Evolutionary conservation across 2,888 invertebrate species (phyloP).

Genomic region (Pseudococcus longispinus): DNA sequence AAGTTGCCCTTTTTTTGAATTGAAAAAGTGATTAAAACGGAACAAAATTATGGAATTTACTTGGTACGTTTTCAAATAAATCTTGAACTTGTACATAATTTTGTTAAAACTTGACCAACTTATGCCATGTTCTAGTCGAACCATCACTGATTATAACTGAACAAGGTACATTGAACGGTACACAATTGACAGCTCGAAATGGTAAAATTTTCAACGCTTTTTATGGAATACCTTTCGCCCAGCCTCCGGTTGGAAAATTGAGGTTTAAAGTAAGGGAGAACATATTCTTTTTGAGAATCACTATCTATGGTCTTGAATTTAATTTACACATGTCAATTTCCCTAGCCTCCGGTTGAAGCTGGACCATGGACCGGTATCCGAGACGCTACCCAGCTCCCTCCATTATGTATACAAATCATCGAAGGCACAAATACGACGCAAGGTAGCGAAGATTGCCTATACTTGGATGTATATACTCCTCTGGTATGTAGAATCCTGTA

Average conservation of each 20-base stretch:
- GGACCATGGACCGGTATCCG: not conserved
- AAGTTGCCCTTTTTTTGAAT: too few species aligned
- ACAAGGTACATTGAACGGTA: constrained; percentile 61
- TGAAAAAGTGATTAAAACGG: too few species aligned
- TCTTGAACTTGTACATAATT: too few species aligned
- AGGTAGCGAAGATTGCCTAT: not conserved
- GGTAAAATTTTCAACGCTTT: constrained; percentile 62
- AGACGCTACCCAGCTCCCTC: not conserved
- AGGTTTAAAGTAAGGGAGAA: constrained; percentile 62
- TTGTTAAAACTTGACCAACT: too few species aligned
- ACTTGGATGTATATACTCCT: not conserved
- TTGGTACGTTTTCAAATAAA: too few species aligned
- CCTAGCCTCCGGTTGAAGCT: not conserved
- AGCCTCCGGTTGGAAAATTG: constrained; percentile 63
- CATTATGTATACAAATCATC: not conserved
- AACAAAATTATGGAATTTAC: too few species aligned
- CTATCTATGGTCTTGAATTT: too few species aligned
- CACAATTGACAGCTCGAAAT: constrained; percentile 59
- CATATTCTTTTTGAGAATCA: too few species aligned
- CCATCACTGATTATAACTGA: constrained; percentile 60
- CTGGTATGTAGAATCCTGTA: not conserved
- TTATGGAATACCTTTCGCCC: constrained; percentile 63
- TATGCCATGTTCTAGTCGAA: too few species aligned
- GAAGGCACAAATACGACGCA: not conserved
- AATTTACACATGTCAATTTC: too few species aligned